Base-by-base conservation (phyloP, 1,140 invertebrate species). In the Episyrphus balteatus region DNA sequence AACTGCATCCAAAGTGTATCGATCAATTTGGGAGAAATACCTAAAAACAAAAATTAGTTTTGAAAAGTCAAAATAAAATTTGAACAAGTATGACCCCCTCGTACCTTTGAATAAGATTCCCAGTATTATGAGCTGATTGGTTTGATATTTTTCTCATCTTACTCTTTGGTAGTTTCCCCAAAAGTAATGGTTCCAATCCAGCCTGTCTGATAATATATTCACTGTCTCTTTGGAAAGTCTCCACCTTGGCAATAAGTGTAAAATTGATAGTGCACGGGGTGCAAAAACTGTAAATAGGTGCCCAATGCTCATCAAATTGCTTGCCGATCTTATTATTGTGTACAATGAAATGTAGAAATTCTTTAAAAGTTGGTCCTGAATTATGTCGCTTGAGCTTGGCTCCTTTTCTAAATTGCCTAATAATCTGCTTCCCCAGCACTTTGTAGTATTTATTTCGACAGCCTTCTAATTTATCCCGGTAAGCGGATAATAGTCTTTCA, bases 401-500 rank as follows among this genome's bases (percentile, higher is more conserved):
- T 2, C 52, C 54, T 32, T 70, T 65, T 21, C 64, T 46, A 57
- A 77, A 77, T 48, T 70, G 71, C 46, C 73, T 59, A 34, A 83
- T 75, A 38, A 85, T 84, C 36, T 78, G 65, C 36, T 73, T 73
- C 13, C 81, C 81, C 36, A 85, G 67, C 53, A 81, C 81, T 55
- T 81, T 77, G 57, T 85, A 84, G 57, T 77, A 82, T 3, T 80
- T 81, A 53, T 83, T 75, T 56, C 52, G 79, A 64, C 65, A 79
- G 57, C 81, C 76, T 61, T 86, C 81, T 46, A 96, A 74, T 71
- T 96, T 96, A 65, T 94, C 92, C 50, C 86, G 75, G 66, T 88
- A 95, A 11, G 91, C 90, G 2, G 89, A 93, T 14, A 95, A 62
- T 2, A 95, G 70, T 47, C 92, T 75, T 61, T 95, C 91, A 51